Evolutionary conservation across 2,113 vertebrate species (phyloP), one percentile per base, ranked within the genome.

Genomic region (Neomonachus schauinslandi): DNA sequence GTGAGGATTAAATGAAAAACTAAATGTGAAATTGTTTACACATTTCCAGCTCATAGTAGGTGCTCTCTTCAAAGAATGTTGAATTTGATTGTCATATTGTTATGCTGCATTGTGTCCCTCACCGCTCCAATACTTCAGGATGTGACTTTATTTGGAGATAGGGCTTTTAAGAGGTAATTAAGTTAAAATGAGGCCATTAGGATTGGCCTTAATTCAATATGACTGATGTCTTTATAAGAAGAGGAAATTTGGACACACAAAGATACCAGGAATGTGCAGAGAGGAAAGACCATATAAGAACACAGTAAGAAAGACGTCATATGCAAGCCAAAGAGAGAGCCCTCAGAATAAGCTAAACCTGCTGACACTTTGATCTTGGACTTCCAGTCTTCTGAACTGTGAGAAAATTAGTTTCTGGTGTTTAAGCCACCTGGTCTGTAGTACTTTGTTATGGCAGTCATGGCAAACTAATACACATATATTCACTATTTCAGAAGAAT

Each of bases 1-100:
- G 16, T 87, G 33, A 80, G n/a, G 22, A 97, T 90, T 95, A 80
- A 88, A 90, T 72, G 31, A 97, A 5, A 88, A 92, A 72, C 18
- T 83, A 84, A 84, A 63, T 94, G 21, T 59, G 91, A 95, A 79
- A 67, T 76, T 71, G 76, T 94, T 46, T 55, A 87, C 31, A 76
- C 12, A 84, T 51, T 83, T 67, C 19, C 28, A 90, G 33, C 31
- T 76, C 19, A 61, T 67, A 74, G 59, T 76, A 95, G 24, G 91
- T 76, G 36, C 11, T 83, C n/a, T 81, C 22, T 36, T 95, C 59
- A 77, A 72, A 84, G 71, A 91, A 61, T 67, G 26, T 69, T 87
- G 36, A 92, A 63, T 96, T 95, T 95, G 74, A 67, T 79, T 31
- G 77, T 46, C 33, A 53, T 87, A 81, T 86, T 92, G 49, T 55